phyloP scores from a whole-genome alignment of 2,113 vertebrate genomes.

The Ploceus nigricollis region DNA sequence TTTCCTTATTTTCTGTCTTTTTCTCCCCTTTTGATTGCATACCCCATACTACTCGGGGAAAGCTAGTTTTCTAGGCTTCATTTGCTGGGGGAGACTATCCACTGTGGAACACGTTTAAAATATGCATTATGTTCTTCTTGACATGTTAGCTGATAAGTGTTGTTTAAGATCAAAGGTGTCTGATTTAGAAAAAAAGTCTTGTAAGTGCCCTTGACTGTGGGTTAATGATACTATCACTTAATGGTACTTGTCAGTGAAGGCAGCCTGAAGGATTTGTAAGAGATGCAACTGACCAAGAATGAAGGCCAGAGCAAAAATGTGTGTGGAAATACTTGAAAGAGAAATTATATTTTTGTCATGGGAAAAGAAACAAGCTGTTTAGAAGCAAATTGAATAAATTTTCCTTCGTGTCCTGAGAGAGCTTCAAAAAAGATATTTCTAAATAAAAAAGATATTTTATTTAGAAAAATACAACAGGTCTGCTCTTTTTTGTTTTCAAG shows the following conservation, averaged over 20 bases:
- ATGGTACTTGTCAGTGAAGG: conserved; percentile 7
- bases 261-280: neutral
- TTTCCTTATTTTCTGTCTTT: neutral
- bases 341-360: neutral
- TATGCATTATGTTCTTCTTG: neutral
- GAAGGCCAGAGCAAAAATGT: conserved; percentile 5
- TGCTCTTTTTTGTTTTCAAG: neutral
- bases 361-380: neutral
- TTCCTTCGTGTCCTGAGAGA: neutral
- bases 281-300: neutral
- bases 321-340: neutral
- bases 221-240: conserved; percentile 32
- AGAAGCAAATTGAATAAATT: neutral
- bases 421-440: too few relatives aligned
- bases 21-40: neutral
- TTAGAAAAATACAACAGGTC: neutral
- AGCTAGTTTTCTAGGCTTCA: neutral
- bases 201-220: conserved; percentile 24
- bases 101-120: neutral
- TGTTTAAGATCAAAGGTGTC: conserved; percentile 34
- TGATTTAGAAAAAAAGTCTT: conserved; percentile 19
- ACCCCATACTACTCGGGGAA: neutral
- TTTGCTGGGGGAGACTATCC: neutral
- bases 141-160: conserved; percentile 4
- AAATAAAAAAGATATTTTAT: neutral